These are phyloP conservation scores for Hyles lineata DNA, from an alignment of 2,888 invertebrate genomes.

Conservation along the genomic window DNA sequence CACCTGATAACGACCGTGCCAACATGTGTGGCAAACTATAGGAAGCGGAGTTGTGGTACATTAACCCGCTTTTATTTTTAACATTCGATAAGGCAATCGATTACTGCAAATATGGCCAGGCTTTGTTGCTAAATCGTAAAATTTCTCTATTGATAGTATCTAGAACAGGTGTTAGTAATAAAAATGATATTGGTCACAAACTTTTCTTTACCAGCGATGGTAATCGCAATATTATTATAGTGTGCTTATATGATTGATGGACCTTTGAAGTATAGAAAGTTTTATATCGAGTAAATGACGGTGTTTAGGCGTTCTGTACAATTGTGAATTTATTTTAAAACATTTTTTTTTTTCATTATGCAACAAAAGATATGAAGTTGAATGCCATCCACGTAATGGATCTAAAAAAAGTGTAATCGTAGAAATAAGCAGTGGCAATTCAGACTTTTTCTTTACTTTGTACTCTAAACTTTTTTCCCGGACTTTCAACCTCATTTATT, in stretches of 20 bases:
- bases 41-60: slow-evolving; percentile 18
- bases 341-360: not conserved
- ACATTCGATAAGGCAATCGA: slow-evolving; percentile 26
- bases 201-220: not conserved
- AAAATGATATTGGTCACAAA: not conserved
- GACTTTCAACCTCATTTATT: too few species aligned
- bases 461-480: too few species aligned
- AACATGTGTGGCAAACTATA: slow-evolving; percentile 24
- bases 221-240: not conserved
- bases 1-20: slow-evolving; percentile 30
- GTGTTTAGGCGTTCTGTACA: too few species aligned
- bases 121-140: slow-evolving; percentile 19
- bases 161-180: not conserved
- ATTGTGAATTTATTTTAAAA: not conserved
- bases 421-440: not conserved
- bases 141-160: slow-evolving; percentile 18
- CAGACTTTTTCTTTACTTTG: not conserved
- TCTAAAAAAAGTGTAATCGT: not conserved
- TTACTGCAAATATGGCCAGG: slow-evolving; percentile 14
- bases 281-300: not conserved
- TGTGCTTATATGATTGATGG: not conserved
- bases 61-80: slow-evolving; percentile 31
- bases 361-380: not conserved
- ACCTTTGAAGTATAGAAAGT: not conserved
- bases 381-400: not conserved